These are phyloP conservation scores for Tympanoctomys barrerae DNA, from an alignment of 2,797 vertebrate genomes.

Conservation along the genomic window DNA sequence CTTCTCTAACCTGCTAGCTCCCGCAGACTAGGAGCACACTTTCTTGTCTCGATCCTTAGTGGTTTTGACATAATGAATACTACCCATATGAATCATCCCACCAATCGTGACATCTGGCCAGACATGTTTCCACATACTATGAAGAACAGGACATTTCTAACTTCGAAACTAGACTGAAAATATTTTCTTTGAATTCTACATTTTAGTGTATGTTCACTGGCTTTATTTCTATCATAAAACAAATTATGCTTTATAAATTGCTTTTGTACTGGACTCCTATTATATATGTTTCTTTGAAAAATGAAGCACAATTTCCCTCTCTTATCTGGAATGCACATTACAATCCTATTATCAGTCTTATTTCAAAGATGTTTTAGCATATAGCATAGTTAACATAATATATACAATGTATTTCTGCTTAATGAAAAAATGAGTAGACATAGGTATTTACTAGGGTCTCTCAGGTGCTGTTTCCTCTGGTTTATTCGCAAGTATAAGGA, in stretches of 20 bases:
- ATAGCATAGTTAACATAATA: background rate
- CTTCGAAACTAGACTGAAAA: background rate
- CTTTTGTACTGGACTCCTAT: background rate
- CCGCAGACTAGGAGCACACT: rapidly evolving
- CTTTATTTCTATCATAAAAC: background rate
- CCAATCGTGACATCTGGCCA: background rate
- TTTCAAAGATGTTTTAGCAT: background rate
- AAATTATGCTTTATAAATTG: background rate
- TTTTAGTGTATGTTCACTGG: background rate
- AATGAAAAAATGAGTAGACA: background rate
- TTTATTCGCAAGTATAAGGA: background rate
- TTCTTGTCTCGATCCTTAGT: background rate
- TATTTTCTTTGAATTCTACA: background rate
- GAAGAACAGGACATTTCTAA: background rate
- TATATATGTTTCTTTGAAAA: conserved; percentile 8
- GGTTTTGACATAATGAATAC: background rate
- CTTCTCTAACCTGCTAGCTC: background rate
- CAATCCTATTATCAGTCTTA: background rate
- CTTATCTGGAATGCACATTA: background rate
- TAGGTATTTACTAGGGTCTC: background rate
- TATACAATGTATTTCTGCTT: background rate
- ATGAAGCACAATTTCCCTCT: background rate
- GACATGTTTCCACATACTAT: background rate
- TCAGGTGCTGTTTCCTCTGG: background rate
- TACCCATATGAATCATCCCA: background rate